Evolutionary conservation across 2,113 vertebrate species (phyloP).

Genomic region (Globicephala melas): DNA sequence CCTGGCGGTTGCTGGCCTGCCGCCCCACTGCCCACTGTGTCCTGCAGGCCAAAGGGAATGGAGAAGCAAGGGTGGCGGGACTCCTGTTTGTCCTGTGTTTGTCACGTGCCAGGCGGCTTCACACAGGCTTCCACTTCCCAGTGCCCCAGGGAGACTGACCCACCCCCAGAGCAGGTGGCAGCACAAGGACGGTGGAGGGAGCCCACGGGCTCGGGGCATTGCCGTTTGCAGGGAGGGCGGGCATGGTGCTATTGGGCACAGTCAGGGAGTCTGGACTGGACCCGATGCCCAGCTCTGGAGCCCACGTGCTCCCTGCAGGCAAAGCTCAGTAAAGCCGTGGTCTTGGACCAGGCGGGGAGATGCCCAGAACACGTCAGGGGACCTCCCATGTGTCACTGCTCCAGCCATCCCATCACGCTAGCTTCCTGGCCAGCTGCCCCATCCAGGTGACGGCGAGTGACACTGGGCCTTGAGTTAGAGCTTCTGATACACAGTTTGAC

Average conservation of each 20-base stretch:
- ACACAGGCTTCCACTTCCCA: accelerated
- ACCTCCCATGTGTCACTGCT: background rate
- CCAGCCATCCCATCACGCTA: background rate
- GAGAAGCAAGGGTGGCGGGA: accelerated
- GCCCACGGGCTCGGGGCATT: background rate
- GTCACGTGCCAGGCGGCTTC: background rate
- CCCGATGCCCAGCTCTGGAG: background rate
- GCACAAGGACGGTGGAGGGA: background rate
- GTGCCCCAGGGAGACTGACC: background rate
- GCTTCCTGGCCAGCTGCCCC: background rate
- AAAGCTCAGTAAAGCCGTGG: background rate
- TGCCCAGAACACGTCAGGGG: background rate
- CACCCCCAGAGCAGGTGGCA: background rate
- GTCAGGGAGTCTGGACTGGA: background rate
- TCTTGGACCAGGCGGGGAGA: background rate
- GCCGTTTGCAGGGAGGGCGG: background rate
- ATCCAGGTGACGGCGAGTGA: background rate
- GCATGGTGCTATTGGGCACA: background rate
- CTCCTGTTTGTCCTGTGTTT: accelerated
- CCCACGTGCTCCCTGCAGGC: background rate
- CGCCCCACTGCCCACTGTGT: background rate
- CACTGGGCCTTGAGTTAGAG: background rate
- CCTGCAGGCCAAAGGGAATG: background rate
- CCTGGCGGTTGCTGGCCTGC: background rate
- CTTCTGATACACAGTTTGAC: background rate